phyloP scores from a whole-genome alignment of 2,797 vertebrate genomes.

The Acanthornis magna region DNA sequence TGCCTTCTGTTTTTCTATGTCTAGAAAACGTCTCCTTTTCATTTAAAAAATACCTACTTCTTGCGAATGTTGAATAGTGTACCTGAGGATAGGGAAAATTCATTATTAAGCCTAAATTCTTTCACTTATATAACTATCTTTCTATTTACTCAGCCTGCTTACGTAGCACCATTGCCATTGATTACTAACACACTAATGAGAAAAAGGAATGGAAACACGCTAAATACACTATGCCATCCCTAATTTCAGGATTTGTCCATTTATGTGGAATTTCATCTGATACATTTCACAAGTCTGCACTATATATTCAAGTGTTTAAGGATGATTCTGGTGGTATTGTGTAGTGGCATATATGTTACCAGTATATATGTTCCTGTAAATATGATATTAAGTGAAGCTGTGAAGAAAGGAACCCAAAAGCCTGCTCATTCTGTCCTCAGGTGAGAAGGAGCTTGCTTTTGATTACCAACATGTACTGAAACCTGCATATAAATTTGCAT shows the following conservation, averaged over 20 bases:
- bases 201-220: slow-evolving; percentile 67
- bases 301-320: slow-evolving; percentile 88
- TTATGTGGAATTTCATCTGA: slow-evolving; percentile 81
- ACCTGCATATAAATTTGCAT: slow-evolving; percentile 21
- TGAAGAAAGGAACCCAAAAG: slow-evolving; percentile 62
- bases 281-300: slow-evolving; percentile 80
- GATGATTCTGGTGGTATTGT: slow-evolving; percentile 76
- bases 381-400: slow-evolving; percentile 45
- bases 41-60: slow-evolving; percentile 54
- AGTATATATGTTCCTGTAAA: slow-evolving; percentile 59
- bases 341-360: slow-evolving; percentile 68
- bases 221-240: slow-evolving; percentile 51
- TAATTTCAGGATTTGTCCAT: slow-evolving; percentile 62
- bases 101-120: slow-evolving; percentile 33
- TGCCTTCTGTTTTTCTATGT: slow-evolving; percentile 58
- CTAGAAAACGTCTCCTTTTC: slow-evolving; percentile 54
- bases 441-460: slow-evolving; percentile 56
- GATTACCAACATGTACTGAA: slow-evolving; percentile 26
- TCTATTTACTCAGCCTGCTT: slow-evolving; percentile 57
- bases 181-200: slow-evolving; percentile 60
- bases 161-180: slow-evolving; percentile 76
- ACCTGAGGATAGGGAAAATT: slow-evolving; percentile 66
- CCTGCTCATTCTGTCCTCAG: slow-evolving; percentile 43
- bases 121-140: slow-evolving; percentile 39
- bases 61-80: slow-evolving; percentile 55